Evolutionary conservation across 2,888 invertebrate species (phyloP), one percentile per base, ranked within the genome.

Genomic region (Drosophila hawaiiensis): DNA sequence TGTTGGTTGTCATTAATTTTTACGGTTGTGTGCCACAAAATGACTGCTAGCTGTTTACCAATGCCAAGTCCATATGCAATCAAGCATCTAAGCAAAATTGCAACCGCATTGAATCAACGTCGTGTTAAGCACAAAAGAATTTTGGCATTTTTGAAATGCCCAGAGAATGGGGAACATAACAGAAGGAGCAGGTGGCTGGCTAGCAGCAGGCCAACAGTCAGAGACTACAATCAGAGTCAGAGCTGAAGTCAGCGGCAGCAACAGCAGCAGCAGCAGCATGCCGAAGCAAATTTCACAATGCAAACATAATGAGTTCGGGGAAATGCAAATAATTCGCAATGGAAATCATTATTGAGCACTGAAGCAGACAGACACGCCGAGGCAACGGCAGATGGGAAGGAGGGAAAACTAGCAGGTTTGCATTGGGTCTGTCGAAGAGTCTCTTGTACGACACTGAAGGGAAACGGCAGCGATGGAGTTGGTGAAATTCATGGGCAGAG

Each of bases 321-420:
- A 83, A 82, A 85, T 85, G 84, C 83, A 82, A 82, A 83, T 82
- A 85, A 85, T 72, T 85, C 84, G 80, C 84, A 66, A 80, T 83
- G 84, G 85, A 83, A 83, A 84, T 84, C 85, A 85, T 83, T 83
- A 85, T 84, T 85, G 84, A 84, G 83, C 83, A 78, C 55, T 78
- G 84, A 81, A 79, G 72, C 82, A 76, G 82, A 78, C 70, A 73
- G 52, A 25, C 37, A 55, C 49, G 6, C 39, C 31, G 54, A 29
- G 55, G 50, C 43, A 31, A 47, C 9, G 41, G 16, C 37, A 19
- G 43, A 1, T 43, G 43, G 12, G 12, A 22, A 43, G 43, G 16
- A 19, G 47, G 47, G 1, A 25, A 47, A 28, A 47, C 47, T 25
- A 47, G 31, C 39, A 39, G 56, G 63, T 28, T 25, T 50, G 19